A percentile compares a stretch with the other conserved stretches of the same genome.
phyloP scores from a whole-genome alignment of 2,113 vertebrate genomes.

The Onychorhynchus coronatus region DNA sequence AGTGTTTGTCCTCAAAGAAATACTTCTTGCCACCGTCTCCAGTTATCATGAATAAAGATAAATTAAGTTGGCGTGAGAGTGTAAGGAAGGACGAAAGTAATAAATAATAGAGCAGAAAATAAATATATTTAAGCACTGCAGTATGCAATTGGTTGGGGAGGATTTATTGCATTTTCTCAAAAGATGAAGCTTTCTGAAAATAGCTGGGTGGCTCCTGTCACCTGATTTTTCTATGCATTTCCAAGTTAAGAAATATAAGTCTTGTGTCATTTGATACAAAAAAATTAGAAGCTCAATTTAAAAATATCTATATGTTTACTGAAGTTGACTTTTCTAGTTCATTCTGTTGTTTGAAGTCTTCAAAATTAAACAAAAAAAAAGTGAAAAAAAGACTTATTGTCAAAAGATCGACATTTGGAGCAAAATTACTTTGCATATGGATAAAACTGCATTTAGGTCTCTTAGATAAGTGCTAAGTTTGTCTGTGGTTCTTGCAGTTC shows the following conservation, averaged over 20 bases:
- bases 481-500: neutral
- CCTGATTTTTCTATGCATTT: neutral
- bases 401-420: neutral
- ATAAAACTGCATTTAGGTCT: neutral
- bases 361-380: neutral
- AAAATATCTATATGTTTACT: neutral
- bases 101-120: conserved; percentile 47
- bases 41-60: neutral
- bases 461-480: neutral
- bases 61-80: neutral
- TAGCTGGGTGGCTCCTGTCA: neutral
- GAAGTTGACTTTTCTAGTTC: neutral
- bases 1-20: conserved; percentile 9
- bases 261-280: neutral
- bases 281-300: neutral
- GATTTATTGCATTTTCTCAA: neutral
- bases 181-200: neutral
- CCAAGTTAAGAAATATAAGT: neutral
- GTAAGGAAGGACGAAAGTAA: conserved; percentile 12
- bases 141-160: neutral
- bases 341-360: neutral
- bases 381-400: neutral
- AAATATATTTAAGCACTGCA: conserved; percentile 7
- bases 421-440: neutral
- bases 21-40: neutral